These are phyloP conservation scores for Cyprinella venusta DNA, from an alignment of 2,797 vertebrate species.

Conservation along the genomic window DNA sequence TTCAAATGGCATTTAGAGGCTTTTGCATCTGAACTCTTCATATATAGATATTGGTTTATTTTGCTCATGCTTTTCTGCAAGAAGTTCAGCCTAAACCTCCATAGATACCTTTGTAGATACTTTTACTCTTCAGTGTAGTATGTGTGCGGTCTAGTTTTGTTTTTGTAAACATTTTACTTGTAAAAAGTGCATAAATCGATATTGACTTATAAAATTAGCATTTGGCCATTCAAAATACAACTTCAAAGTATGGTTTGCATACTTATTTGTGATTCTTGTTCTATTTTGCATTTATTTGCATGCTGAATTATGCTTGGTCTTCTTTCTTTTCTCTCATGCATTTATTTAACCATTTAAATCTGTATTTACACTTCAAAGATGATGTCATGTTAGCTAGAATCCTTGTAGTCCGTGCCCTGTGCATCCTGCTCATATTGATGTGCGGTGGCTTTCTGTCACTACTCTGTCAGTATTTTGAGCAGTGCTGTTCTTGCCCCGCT, in stretches of 20 bases:
- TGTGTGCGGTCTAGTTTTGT: not conserved
- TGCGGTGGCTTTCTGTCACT: conserved; percentile 56
- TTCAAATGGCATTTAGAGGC: too few relatives aligned
- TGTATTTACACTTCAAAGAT: not conserved
- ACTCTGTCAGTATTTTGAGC: conserved; percentile 62
- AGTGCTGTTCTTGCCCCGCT: conserved; percentile 67
- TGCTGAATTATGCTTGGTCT: not conserved
- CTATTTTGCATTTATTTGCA: not conserved
- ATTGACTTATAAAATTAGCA: not conserved
- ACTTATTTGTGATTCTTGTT: not conserved
- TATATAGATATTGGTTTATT: not conserved
- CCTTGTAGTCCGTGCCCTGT: conserved; percentile 38
- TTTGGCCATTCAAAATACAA: not conserved
- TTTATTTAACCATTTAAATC: not conserved
- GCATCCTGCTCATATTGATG: conserved; percentile 35
- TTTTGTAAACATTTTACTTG: not conserved
- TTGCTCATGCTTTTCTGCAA: not conserved
- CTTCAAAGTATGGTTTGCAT: not conserved
- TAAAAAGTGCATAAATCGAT: not conserved
- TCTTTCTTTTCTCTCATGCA: not conserved
- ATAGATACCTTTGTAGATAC: not conserved
- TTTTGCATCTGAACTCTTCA: too few relatives aligned
- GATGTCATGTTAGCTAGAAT: not conserved
- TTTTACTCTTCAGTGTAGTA: not conserved
- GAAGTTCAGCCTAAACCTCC: not conserved